Evolutionary conservation across 2,888 invertebrate species (phyloP), one percentile per base, ranked within the genome.

Genomic region (Dyspetes luteomarginatus): DNA sequence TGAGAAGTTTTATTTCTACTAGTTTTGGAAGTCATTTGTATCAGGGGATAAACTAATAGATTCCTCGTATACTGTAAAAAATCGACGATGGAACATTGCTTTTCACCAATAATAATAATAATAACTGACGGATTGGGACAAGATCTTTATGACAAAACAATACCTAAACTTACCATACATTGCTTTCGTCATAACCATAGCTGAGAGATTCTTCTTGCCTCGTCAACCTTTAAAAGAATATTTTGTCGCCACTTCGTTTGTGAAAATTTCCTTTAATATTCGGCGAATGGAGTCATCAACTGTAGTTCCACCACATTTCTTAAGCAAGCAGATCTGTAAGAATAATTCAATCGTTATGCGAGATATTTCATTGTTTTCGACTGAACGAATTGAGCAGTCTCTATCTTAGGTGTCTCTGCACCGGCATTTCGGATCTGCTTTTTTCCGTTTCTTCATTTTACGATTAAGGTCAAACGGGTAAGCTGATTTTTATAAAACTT

Each of bases 211-310:
- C n/a, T 22, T 24, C 9, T 68, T 68, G 7, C 68, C 43, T 4
- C 50, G 52, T 15, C 55, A 19, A 15, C 55, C 68, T 12, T 68
- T 68, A 15, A 41, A 68, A 2, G 55, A 68, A 17, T 41, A 68
- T 19, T 68, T 15, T 7, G 26, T 50, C 3, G 68, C 68, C 2
- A 68, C 30, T n/a, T 68, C 68, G 9, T 68, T 68, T 5, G 52
- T 55, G 24, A 68, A 68, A n/a, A 68, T 68, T 68, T 68, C 68
- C 26, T 41, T 52, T 5, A 68, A 55, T 12, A 68, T 41, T 24
- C 68, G 68, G 2, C 55, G 55, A 9, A 68, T 68, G 4, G 68
- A 24, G 43, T 68, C 68, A 41, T 68, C 68, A 12, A 55, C 41
- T 12, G 52, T 68, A 1, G 41, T 41, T 9, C 68, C 68, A n/a